These are phyloP conservation scores for Genyomyrus donnyi DNA, from an alignment of 2,113 vertebrate genomes.

Conservation along the genomic window DNA sequence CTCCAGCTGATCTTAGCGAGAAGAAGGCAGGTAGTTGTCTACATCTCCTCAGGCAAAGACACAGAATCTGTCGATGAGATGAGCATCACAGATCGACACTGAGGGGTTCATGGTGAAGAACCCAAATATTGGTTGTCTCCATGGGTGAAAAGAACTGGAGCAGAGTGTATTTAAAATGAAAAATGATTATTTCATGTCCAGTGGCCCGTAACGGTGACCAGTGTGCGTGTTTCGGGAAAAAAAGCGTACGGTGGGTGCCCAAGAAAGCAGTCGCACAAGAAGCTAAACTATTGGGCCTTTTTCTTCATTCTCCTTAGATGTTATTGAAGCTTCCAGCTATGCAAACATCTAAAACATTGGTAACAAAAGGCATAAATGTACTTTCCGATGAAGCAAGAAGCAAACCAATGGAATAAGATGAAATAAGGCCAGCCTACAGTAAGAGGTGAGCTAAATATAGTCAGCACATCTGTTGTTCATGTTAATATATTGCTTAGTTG, in stretches of 20 bases:
- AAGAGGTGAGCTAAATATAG: constrained; percentile 8
- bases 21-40: background rate
- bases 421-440: background rate
- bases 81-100: background rate
- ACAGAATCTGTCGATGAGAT: background rate
- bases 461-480: constrained; percentile 20
- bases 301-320: background rate
- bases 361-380: background rate
- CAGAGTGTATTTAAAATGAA: background rate
- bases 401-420: background rate
- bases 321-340: background rate
- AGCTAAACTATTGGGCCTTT: background rate
- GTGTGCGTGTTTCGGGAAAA: background rate
- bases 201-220: background rate
- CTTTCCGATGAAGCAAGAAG: background rate
- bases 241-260: background rate
- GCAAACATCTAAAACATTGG: background rate
- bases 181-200: background rate
- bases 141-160: background rate
- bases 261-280: background rate
- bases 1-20: background rate
- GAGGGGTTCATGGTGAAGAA: background rate
- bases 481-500: constrained; percentile 12
- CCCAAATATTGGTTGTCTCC: background rate
- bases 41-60: background rate